Conservation (phyloP, 2,113 vertebrate species). For the Thalassarche chlororhynchos region DNA sequence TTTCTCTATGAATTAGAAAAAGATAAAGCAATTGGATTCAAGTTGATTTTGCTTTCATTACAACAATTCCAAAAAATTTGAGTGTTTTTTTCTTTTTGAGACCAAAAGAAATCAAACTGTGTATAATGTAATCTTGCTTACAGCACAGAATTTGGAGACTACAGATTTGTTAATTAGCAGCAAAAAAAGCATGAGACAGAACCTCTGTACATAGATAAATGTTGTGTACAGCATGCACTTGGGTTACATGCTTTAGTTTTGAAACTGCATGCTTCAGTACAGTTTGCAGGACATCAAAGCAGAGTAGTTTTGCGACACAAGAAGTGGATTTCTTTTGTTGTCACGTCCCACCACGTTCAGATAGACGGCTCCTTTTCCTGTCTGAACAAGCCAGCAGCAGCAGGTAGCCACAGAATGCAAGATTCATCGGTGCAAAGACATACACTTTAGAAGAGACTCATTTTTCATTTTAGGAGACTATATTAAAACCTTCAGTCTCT, state of each 20-base stretch:
- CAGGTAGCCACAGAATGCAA: slow-evolving; percentile 63
- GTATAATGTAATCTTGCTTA: background rate
- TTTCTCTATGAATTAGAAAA: background rate
- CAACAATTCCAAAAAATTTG: background rate
- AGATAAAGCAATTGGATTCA: background rate
- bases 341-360: background rate
- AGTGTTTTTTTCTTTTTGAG: background rate
- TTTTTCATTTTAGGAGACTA: slow-evolving; percentile 26
- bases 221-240: slow-evolving; percentile 61
- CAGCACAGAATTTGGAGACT: background rate
- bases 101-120: background rate
- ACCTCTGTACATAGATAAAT: background rate
- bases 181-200: slow-evolving; percentile 9
- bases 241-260: slow-evolving; percentile 59
- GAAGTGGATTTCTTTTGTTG: slow-evolving; percentile 2
- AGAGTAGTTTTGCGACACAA: slow-evolving; percentile 8
- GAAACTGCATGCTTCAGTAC: slow-evolving; percentile 67
- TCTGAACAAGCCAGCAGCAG: slow-evolving; percentile 65
- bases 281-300: slow-evolving; percentile 53
- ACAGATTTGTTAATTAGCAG: slow-evolving; percentile 15
- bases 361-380: background rate
- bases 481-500: slow-evolving; percentile 46
- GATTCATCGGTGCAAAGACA: slow-evolving; percentile 38
- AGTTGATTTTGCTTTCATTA: background rate
- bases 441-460: slow-evolving; percentile 6